Base-by-base conservation (phyloP, 2,113 vertebrate genomes). In the Acrocephalus arundinaceus region DNA sequence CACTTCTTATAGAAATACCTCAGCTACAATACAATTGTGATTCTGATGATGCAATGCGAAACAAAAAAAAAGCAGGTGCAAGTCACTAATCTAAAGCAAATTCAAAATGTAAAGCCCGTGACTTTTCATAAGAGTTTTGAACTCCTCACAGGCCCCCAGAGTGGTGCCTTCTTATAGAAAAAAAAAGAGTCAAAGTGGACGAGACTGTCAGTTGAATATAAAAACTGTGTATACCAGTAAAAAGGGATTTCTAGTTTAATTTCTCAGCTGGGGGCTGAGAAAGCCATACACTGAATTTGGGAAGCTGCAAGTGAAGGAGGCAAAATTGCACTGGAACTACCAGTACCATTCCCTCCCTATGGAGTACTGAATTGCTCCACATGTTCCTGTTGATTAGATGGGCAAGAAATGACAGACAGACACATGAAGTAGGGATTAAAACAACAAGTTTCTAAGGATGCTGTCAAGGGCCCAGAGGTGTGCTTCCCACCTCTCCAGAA, bases 21-120 rank as follows among this genome's bases (percentile, higher is more conserved):
- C 6, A 76, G 27, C 58, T 85, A 79, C 68, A 94, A 84, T 23
- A 75, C 15, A 62, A 61, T 39, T 43, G 57, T 54, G 48, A 84
- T 85, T 95, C 43, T 87, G 62, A 94, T 76, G 67, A 91, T 81
- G 92, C 79, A 76, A 94, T 54, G 83, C 51, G 71, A 87, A 93
- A 95, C 79, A 86, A 90, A 94, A 95, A 94, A 95, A 91, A 85
- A 95, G 89, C 76, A 92, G 48, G 25, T 22, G 54, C 46, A 35
- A 88, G 39, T 91, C 46, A 89, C 78, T 75, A 73, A 58, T 2
- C 15, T 66, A 90, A 89, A 71, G 16, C 49, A 93, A 87, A 93
- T 62, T 77, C 49, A 73, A 81, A 95, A 92, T 1, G 5, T 45
- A 90, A 87, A 85, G 61, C 59, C 51, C 23, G 3, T 49, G 35